These are phyloP conservation scores for Parascotia fuliginaria DNA, from an alignment of 2,888 invertebrate genomes.

Conservation along the genomic window DNA sequence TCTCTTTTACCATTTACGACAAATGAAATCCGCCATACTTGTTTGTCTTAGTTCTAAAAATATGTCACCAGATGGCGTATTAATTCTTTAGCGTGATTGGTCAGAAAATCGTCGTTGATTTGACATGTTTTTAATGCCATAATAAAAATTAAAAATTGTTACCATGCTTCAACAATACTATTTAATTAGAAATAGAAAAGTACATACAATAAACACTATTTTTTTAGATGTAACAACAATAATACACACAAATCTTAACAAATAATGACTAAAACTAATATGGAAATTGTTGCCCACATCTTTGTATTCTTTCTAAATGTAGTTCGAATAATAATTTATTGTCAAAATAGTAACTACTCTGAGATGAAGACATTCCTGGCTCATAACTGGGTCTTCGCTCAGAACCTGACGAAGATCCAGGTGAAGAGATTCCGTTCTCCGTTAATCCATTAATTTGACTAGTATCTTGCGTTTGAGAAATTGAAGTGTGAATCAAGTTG, in stretches of 20 bases:
- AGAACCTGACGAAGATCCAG: conserved; percentile 64
- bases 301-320: conserved; percentile 92
- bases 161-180: conserved; percentile 42
- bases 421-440: conserved; percentile 67
- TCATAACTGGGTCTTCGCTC: conserved; percentile 86
- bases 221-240: conserved; percentile 55
- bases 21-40: conserved; percentile 79
- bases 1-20: conserved; percentile 67
- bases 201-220: conserved; percentile 54
- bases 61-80: conserved; percentile 71
- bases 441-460: conserved; percentile 66
- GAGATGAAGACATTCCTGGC: conserved; percentile 90
- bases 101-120: conserved; percentile 30
- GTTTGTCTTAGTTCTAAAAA: conserved; percentile 55
- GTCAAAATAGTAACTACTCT: conserved; percentile 95
- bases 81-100: conserved; percentile 56
- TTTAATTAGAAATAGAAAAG: conserved; percentile 50
- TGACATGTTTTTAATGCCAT: conserved; percentile 25
- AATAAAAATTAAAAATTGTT: conserved; percentile 39
- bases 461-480: conserved; percentile 59
- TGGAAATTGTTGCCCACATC: conserved; percentile 84
- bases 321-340: conserved; percentile 95
- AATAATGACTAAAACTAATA: conserved; percentile 61
- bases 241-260: conserved; percentile 61
- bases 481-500: conserved; percentile 62